Evolutionary conservation across 1,140 invertebrate species (phyloP).

Genomic region (Pseudomyrmex flavicornis): DNA sequence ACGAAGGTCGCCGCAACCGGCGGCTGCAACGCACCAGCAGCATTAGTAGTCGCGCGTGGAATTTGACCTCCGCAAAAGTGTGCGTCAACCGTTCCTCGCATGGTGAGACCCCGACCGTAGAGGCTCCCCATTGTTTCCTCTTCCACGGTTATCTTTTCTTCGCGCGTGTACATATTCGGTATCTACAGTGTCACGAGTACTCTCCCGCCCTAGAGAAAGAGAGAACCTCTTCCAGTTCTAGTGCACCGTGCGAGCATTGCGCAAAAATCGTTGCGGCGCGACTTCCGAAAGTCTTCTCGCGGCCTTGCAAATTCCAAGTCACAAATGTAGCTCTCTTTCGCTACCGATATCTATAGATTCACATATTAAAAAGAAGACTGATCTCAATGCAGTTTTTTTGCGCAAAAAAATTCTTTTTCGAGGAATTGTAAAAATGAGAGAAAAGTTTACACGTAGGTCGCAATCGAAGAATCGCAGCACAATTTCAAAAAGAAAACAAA

Average conservation of each 20-base stretch:
- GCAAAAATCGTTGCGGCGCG: conserved; percentile 21
- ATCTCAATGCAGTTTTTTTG: too few relatives aligned
- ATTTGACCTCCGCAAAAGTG: conserved; percentile 76
- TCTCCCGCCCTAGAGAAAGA: not conserved
- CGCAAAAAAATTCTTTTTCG: too few relatives aligned
- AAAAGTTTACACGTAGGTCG: too few relatives aligned
- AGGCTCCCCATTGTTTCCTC: conserved; percentile 64
- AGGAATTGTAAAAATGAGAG: too few relatives aligned
- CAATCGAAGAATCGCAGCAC: too few relatives aligned
- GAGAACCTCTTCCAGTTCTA: conserved; percentile 6
- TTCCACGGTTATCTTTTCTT: conserved; percentile 43
- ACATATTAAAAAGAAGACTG: too few relatives aligned
- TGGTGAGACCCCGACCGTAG: conserved; percentile 45
- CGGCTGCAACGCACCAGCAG: conserved; percentile 22
- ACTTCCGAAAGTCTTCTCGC: conserved; percentile 36
- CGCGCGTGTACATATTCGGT: conserved; percentile 6
- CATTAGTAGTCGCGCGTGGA: conserved; percentile 60
- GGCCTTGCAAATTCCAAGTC: conserved; percentile 30
- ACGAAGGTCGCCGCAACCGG: conserved; percentile 68
- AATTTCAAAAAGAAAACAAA: too few relatives aligned
- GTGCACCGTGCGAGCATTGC: not conserved
- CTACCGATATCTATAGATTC: too few relatives aligned
- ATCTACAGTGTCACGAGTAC: conserved; percentile 45
- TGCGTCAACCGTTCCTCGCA: conserved; percentile 66
- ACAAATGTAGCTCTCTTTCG: not conserved